Percentiles rank a stretch among this genome's conserved stretches.
Conservation (phyloP, 2,797 vertebrate species). For the Sebastes nivosus region DNA sequence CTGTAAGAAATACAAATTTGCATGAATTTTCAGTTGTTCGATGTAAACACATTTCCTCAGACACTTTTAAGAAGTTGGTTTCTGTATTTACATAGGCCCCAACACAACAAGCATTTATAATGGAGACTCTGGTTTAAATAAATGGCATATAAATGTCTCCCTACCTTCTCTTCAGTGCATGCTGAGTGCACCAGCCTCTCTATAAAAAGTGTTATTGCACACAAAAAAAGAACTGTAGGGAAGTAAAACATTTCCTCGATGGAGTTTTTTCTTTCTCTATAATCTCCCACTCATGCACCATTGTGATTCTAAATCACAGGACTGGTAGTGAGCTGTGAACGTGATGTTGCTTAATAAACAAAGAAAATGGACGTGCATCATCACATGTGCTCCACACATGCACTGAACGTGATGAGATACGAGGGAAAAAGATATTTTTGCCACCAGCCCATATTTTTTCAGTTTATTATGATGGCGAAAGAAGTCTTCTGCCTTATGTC, state of each 20-base stretch:
- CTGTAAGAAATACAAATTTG: neutral
- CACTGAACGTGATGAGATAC: constrained; percentile 28
- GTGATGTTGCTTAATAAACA: neutral
- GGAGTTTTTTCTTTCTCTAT: neutral
- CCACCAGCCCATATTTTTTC: neutral
- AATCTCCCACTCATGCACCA: neutral
- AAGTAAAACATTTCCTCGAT: neutral
- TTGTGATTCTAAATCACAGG: neutral
- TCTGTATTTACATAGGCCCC: neutral
- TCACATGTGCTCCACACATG: constrained; percentile 24
- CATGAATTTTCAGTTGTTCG: neutral
- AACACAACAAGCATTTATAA: too few relatives aligned
- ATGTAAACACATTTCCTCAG: neutral
- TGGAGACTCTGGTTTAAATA: neutral
- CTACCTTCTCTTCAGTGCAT: neutral
- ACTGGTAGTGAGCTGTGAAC: neutral
- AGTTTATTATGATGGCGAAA: neutral
- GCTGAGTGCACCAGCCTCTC: neutral
- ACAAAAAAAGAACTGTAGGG: neutral
- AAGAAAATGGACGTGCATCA: neutral
- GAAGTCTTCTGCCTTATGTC: neutral
- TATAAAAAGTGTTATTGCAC: neutral
- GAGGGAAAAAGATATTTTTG: constrained; percentile 2
- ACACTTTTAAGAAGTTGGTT: too few relatives aligned
- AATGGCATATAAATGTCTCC: neutral